Conservation (phyloP, 2,888 invertebrate genomes). For the Tetanocera ferruginea region DNA sequence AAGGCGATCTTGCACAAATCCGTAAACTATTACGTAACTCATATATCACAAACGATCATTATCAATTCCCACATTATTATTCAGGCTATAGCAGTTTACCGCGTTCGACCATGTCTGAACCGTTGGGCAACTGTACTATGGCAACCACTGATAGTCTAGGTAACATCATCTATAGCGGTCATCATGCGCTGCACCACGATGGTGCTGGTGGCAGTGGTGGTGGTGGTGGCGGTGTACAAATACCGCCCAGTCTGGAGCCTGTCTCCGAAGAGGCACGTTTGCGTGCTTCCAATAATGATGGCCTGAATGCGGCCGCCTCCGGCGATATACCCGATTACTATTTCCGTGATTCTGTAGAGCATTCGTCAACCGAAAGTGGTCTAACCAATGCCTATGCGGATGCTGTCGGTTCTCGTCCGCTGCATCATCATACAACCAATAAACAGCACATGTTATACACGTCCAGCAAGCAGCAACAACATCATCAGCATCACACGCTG, state of each 20-base stretch:
- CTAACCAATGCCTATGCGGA: conserved; percentile 67
- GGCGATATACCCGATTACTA: conserved; percentile 74
- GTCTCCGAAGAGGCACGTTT: conserved; percentile 76
- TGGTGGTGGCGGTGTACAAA: conserved; percentile 53
- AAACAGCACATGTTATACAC: conserved; percentile 57
- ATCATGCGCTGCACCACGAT: conserved; percentile 66
- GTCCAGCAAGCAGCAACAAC: conserved; percentile 53
- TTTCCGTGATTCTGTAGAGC: conserved; percentile 82
- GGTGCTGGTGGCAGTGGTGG: conserved; percentile 47
- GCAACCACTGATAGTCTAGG: conserved; percentile 59
- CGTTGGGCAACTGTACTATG: conserved; percentile 71
- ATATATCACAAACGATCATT: conserved; percentile 52
- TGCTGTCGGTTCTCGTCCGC: conserved; percentile 46
- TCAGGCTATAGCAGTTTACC: conserved; percentile 88
- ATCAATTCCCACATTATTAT: conserved; percentile 54
- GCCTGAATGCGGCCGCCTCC: conserved; percentile 52
- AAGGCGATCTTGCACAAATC: conserved; percentile 72
- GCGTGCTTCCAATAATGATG: conserved; percentile 63
- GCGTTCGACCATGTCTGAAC: conserved; percentile 85
- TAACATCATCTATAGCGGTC: conserved; percentile 73
- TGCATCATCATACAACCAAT: conserved; percentile 54
- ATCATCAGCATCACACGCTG: conserved; percentile 48
- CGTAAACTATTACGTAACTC: conserved; percentile 66
- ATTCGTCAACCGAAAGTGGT: conserved; percentile 85
- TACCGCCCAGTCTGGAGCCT: conserved; percentile 73